Evolutionary conservation across 2,888 invertebrate genomes (phyloP).

Genomic region (Caenorhabditis sp.): DNA sequence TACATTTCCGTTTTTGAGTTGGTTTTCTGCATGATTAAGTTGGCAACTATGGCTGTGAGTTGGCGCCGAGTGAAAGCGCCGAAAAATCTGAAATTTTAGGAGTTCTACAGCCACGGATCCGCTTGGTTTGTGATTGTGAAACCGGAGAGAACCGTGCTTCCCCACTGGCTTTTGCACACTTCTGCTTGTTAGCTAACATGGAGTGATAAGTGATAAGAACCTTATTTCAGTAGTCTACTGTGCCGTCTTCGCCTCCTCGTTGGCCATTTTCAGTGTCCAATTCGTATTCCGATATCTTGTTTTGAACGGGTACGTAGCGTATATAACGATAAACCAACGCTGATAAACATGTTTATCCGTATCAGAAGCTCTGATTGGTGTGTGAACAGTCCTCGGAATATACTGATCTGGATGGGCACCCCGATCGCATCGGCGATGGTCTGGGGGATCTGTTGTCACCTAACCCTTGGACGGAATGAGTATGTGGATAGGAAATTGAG

Average conservation of each 20-base stretch:
- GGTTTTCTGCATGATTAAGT: background rate
- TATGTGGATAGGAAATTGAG: constrained; percentile 10
- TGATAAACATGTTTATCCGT: background rate
- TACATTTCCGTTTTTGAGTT: constrained; percentile 7
- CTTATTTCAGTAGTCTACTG: constrained; percentile 33
- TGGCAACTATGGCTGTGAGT: too few relatives aligned
- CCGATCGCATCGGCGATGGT: background rate
- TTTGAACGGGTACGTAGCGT: constrained; percentile 5
- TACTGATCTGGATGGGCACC: constrained; percentile 6
- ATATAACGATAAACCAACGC: too few relatives aligned
- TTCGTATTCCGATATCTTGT: constrained; percentile 33
- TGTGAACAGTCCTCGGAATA: background rate
- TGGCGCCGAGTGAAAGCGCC: background rate
- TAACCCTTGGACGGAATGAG: constrained; percentile 2
- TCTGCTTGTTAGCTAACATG: too few relatives aligned
- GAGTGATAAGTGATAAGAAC: background rate
- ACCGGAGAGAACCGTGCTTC: background rate
- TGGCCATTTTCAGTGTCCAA: constrained; percentile 32
- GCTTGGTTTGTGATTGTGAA: background rate
- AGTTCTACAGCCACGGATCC: background rate
- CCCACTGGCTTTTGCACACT: background rate
- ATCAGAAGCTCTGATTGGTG: background rate
- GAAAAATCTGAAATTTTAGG: background rate
- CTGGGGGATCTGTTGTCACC: constrained; percentile 4
- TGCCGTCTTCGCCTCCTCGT: constrained; percentile 23